phyloP scores from a whole-genome alignment of 2,113 vertebrate species.

The Baryphthengus martii region DNA sequence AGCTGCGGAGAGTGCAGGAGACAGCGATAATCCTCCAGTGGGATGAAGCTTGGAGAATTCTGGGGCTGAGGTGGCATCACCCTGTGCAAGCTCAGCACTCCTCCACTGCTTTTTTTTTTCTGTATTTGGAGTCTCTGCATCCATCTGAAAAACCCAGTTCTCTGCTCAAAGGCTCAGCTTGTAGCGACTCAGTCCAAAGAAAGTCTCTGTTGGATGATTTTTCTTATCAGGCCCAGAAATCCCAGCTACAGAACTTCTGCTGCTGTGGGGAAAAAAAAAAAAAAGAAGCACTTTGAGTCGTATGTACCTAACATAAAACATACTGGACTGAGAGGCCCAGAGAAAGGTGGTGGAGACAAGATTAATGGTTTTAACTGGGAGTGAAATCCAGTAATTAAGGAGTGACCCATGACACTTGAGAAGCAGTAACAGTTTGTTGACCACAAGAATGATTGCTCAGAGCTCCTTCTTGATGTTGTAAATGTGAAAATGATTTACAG shows the following conservation, averaged over 20 bases:
- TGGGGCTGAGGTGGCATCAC: neutral
- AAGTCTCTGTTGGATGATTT: neutral
- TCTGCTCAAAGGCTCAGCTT: neutral
- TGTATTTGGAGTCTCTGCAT: neutral
- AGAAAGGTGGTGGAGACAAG: conserved; percentile 55
- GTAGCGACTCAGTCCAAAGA: neutral
- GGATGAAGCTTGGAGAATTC: neutral
- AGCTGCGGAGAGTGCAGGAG: neutral
- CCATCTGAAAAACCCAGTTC: neutral
- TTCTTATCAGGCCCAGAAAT: neutral
- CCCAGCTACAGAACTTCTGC: neutral
- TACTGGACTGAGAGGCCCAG: conserved; percentile 23
- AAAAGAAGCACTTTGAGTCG: neutral
- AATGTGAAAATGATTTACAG: conserved; percentile 68
- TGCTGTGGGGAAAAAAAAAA: neutral
- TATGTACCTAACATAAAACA: conserved; percentile 49
- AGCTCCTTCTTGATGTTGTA: conserved; percentile 52
- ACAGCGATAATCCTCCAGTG: rapidly evolving
- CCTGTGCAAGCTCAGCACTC: neutral
- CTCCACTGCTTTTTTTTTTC: neutral
- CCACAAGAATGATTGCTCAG: conserved; percentile 55
- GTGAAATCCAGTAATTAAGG: conserved; percentile 68
- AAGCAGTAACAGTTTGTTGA: conserved; percentile 62
- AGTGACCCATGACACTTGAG: conserved; percentile 63
- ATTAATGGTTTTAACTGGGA: conserved; percentile 64